A percentile compares a stretch with the other conserved stretches of the same genome.
Evolutionary conservation across 1,140 invertebrate species (phyloP).

Genomic region (Stegodyphus mimosarum): DNA sequence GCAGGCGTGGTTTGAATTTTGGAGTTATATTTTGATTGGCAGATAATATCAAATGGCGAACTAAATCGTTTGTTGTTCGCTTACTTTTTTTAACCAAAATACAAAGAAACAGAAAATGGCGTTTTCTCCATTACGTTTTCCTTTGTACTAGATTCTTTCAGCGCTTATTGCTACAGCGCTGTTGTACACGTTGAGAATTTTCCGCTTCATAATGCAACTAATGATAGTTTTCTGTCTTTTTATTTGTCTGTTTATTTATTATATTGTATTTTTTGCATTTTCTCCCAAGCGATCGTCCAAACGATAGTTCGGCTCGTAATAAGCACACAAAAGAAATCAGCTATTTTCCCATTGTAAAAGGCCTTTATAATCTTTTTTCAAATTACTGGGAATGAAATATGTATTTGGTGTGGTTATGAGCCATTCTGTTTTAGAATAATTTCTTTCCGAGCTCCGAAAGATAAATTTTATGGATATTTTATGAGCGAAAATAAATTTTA

Average conservation of each 20-base stretch:
- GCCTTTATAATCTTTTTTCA: background rate
- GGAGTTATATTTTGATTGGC: slow-evolving; percentile 29
- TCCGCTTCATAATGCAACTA: slow-evolving; percentile 8
- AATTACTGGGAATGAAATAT: slow-evolving; percentile 1
- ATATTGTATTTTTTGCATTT: background rate
- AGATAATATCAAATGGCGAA: slow-evolving; percentile 53
- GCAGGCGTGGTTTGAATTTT: background rate
- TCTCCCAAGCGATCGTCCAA: background rate
- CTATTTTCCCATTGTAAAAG: background rate
- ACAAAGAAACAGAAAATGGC: slow-evolving; percentile 35
- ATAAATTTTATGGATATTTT: background rate
- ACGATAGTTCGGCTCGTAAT: background rate
- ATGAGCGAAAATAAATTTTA: background rate
- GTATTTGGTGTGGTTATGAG: background rate
- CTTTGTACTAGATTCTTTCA: slow-evolving; percentile 31
- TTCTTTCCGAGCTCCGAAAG: background rate
- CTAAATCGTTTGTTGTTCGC: slow-evolving; percentile 37
- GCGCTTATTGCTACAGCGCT: background rate
- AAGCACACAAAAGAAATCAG: background rate
- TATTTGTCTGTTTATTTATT: background rate
- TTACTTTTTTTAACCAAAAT: slow-evolving; percentile 4
- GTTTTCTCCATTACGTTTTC: slow-evolving; percentile 22
- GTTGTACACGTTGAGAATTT: background rate
- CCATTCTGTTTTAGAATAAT: background rate
- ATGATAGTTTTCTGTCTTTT: slow-evolving; percentile 25